Percentiles rank a stretch among this genome's conserved stretches.
Evolutionary conservation across 1,140 invertebrate species (phyloP).

Genomic region (Sinonovacula constricta): DNA sequence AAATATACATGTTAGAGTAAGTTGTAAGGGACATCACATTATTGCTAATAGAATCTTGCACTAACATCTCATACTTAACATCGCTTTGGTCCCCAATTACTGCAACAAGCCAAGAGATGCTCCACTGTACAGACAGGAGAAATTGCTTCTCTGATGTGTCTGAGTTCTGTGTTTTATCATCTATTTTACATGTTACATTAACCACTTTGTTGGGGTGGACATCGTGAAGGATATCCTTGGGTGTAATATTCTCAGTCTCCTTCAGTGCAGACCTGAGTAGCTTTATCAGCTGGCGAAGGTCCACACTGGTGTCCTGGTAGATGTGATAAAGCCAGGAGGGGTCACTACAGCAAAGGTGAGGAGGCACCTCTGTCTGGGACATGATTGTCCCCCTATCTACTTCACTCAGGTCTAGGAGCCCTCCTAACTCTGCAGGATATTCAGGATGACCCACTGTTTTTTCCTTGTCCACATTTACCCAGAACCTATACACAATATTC

Average conservation of each 20-base stretch:
- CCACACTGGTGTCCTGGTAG: conserved; percentile 81
- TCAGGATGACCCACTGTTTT: conserved; percentile 78
- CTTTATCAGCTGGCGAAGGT: conserved; percentile 68
- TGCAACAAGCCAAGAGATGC: conserved; percentile 9
- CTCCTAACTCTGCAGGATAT: conserved; percentile 71
- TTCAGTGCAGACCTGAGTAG: conserved; percentile 53
- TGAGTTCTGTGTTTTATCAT: not conserved
- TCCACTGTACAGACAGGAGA: not conserved
- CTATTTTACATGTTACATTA: conserved; percentile 44
- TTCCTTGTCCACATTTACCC: conserved; percentile 76
- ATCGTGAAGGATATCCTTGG: not conserved
- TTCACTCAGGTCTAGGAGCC: conserved; percentile 76
- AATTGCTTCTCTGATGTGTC: not conserved
- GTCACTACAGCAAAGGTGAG: conserved; percentile 80
- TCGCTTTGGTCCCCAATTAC: conserved; percentile 20
- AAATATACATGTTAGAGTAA: conserved; percentile 1
- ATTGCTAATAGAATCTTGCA: conserved; percentile 47
- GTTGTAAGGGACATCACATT: not conserved
- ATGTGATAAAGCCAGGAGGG: conserved; percentile 81
- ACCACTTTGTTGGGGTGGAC: conserved; percentile 13
- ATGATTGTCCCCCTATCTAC: conserved; percentile 75
- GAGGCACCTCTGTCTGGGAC: conserved; percentile 71
- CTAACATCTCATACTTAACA: conserved; percentile 60
- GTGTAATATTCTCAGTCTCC: not conserved
- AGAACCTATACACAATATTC: conserved; percentile 77